phyloP scores from a whole-genome alignment of 2,113 vertebrate genomes.

The Prunella fulvescens region DNA sequence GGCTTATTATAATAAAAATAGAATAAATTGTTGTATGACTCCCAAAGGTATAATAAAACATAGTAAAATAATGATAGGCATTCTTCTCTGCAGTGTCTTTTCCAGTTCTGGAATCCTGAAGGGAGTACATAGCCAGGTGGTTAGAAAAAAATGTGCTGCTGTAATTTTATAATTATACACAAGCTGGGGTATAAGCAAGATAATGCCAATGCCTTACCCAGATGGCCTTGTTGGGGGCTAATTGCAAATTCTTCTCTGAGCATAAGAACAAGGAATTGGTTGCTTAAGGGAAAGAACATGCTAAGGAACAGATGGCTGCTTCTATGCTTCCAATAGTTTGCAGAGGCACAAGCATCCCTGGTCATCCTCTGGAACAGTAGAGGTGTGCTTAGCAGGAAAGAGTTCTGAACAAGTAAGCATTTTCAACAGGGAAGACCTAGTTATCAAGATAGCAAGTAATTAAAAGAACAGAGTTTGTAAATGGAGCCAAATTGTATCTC shows the following conservation, averaged over 20 bases:
- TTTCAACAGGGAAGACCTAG: not conserved
- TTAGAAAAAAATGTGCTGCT: not conserved
- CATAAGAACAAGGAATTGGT: slow-evolving; percentile 16
- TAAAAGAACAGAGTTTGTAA: not conserved
- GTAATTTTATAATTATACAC: not conserved
- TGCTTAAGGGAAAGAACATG: slow-evolving; percentile 50
- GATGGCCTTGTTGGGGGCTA: slow-evolving; percentile 34
- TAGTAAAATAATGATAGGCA: not conserved
- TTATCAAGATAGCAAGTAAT: not conserved
- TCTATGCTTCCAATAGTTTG: not conserved
- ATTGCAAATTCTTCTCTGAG: slow-evolving; percentile 35
- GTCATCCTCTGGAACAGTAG: not conserved
- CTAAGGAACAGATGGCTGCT: slow-evolving; percentile 49
- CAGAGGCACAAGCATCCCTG: not conserved
- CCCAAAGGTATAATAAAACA: not conserved
- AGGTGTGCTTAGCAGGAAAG: not conserved
- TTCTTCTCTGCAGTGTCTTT: not conserved
- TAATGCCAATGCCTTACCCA: not conserved
- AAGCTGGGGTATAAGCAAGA: not conserved
- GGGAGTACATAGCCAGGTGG: not conserved
- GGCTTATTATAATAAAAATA: not conserved
- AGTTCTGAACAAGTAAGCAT: not conserved
- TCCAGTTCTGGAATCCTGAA: not conserved
- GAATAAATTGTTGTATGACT: not conserved
- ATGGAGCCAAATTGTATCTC: not conserved